phyloP scores from a whole-genome alignment of 1,140 invertebrate species.

The Hermetia illucens region DNA sequence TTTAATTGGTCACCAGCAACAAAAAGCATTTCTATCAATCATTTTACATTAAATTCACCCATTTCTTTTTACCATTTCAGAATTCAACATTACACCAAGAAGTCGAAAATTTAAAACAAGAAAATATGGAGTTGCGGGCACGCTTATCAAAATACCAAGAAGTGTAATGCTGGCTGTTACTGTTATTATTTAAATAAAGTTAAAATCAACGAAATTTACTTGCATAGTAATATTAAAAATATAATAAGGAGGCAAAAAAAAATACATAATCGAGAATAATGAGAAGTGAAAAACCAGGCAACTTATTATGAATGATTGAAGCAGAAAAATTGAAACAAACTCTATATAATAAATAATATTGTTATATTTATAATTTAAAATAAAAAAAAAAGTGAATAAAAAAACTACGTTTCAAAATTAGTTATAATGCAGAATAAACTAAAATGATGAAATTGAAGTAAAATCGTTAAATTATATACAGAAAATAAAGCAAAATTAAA shows the following conservation, averaged over 20 bases:
- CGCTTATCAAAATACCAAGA: slow-evolving; percentile 75
- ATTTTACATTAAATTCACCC: not conserved
- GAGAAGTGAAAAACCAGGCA: not conserved
- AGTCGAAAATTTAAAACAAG: slow-evolving; percentile 76
- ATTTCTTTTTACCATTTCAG: slow-evolving; percentile 46
- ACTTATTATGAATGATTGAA: not conserved
- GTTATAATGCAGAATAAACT: slow-evolving; percentile 2
- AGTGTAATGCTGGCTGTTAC: slow-evolving; percentile 38
- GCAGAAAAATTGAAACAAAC: slow-evolving; percentile 1
- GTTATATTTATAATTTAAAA: slow-evolving; percentile 4
- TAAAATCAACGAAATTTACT: slow-evolving; percentile 1
- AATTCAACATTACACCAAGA: slow-evolving; percentile 74
- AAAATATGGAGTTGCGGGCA: slow-evolving; percentile 75
- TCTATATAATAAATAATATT: not conserved
- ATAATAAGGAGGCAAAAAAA: slow-evolving; percentile 1
- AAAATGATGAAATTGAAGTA: not conserved
- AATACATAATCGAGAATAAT: slow-evolving; percentile 3
- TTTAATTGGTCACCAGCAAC: too few relatives aligned
- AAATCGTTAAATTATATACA: slow-evolving; percentile 1
- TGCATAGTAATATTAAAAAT: too few relatives aligned
- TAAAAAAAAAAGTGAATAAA: slow-evolving; percentile 4
- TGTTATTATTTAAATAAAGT: not conserved
- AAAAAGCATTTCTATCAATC: not conserved
- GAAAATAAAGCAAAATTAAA: slow-evolving; percentile 1
- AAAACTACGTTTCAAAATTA: not conserved